Percentiles rank a stretch among this genome's conserved stretches.
These are phyloP conservation scores for Eretmochelys imbricata DNA, from an alignment of 2,113 vertebrate species.

Conservation along the genomic window DNA sequence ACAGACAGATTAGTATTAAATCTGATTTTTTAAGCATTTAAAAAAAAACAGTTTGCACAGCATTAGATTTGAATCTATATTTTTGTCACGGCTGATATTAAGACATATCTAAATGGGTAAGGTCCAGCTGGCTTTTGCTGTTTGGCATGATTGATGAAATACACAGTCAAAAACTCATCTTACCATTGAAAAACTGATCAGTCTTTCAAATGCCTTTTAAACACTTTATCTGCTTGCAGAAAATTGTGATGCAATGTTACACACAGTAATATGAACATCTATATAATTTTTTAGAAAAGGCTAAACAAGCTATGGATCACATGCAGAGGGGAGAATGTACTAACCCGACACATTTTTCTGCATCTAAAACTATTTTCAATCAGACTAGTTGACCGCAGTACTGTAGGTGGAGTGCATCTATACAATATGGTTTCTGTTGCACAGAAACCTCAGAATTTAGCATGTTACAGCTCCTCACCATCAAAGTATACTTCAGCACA, in stretches of 20 bases:
- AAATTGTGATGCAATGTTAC: slow-evolving; percentile 20
- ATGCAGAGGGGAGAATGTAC: slow-evolving; percentile 47
- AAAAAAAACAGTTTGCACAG: slow-evolving; percentile 14
- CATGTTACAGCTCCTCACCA: slow-evolving; percentile 70
- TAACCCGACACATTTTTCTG: slow-evolving; percentile 60
- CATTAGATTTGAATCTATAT: not conserved
- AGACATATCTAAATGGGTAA: slow-evolving; percentile 3
- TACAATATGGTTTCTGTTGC: slow-evolving; percentile 74
- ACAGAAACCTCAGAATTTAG: slow-evolving; percentile 76
- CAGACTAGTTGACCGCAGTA: slow-evolving; percentile 69
- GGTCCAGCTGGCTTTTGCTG: not conserved
- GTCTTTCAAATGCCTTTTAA: not conserved
- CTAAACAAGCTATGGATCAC: slow-evolving; percentile 28
- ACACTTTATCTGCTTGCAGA: not conserved
- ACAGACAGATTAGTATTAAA: slow-evolving; percentile 30
- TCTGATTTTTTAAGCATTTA: slow-evolving; percentile 10
- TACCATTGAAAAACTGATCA: not conserved
- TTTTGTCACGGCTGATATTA: not conserved
- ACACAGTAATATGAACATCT: not conserved
- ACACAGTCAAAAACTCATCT: not conserved
- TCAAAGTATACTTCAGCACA: slow-evolving; percentile 65
- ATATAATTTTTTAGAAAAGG: slow-evolving; percentile 1
- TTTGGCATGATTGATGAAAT: slow-evolving; percentile 15
- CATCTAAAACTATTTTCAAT: slow-evolving; percentile 70
- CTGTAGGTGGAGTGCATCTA: slow-evolving; percentile 64